These are phyloP conservation scores for Criorhina ranunculi DNA, from an alignment of 2,888 invertebrate species.

Conservation along the genomic window DNA sequence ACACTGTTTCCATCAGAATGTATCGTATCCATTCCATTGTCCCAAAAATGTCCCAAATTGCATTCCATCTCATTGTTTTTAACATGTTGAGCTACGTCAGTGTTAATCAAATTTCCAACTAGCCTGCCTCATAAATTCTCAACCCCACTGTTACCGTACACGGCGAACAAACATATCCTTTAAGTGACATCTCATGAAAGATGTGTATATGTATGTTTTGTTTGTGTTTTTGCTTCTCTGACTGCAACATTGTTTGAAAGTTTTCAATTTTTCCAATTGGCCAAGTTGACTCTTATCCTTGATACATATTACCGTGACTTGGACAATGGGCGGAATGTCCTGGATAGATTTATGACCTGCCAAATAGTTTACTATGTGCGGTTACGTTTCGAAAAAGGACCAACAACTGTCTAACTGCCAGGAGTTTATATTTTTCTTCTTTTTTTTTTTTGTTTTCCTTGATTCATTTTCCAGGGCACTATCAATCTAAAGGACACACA, in stretches of 20 bases:
- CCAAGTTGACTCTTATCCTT: constrained; percentile 43
- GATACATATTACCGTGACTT: constrained; percentile 20
- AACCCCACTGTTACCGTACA: constrained; percentile 49
- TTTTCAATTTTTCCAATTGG: constrained; percentile 54
- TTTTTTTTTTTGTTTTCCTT: background rate
- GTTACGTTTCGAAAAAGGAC: constrained; percentile 49
- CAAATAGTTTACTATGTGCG: constrained; percentile 69
- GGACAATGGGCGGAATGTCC: constrained; percentile 47
- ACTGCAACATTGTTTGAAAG: constrained; percentile 40
- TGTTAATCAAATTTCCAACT: background rate
- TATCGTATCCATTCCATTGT: too few species aligned
- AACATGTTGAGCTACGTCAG: too few species aligned
- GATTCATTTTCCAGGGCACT: constrained; percentile 24
- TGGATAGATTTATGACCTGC: constrained; percentile 72
- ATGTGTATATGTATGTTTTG: constrained; percentile 28
- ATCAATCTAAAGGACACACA: constrained; percentile 35
- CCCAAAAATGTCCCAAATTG: too few species aligned
- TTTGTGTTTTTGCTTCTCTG: constrained; percentile 24
- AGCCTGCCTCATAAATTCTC: constrained; percentile 25
- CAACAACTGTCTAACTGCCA: constrained; percentile 58
- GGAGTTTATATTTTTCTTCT: constrained; percentile 1
- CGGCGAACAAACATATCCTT: constrained; percentile 19
- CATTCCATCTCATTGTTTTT: too few species aligned
- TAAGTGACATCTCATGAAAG: constrained; percentile 39
- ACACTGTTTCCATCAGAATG: too few species aligned